Percentiles rank a stretch among this genome's conserved stretches.
Evolutionary conservation across 2,113 vertebrate genomes (phyloP).

Genomic region (Meleagris gallopavo): DNA sequence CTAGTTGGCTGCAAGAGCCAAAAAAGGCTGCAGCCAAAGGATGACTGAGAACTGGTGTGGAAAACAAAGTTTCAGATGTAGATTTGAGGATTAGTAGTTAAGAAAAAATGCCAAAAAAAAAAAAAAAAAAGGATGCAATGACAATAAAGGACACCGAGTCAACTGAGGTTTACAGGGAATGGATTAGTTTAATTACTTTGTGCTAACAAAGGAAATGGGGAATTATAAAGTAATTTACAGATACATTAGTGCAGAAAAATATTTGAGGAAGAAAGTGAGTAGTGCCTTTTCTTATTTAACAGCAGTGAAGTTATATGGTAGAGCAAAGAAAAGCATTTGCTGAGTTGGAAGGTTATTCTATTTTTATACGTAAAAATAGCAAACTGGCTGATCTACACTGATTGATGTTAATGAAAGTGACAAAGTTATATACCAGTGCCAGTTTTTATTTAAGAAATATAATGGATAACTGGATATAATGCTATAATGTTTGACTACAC

Average conservation of each 20-base stretch:
- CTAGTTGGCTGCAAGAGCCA: not conserved
- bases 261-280: not conserved
- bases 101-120: not conserved
- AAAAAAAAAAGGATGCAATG: not conserved
- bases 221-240: slow-evolving; percentile 20
- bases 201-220: not conserved
- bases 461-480: not conserved
- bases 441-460: slow-evolving; percentile 11
- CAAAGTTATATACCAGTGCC: not conserved
- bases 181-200: slow-evolving; percentile 9
- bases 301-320: not conserved
- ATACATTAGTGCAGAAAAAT: not conserved
- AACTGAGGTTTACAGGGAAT: not conserved
- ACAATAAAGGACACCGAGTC: not conserved
- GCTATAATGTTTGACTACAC: not conserved
- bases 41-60: not conserved
- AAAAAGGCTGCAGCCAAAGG: not conserved
- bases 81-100: not conserved
- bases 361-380: not conserved
- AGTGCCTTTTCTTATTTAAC: not conserved
- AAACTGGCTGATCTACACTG: not conserved
- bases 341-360: not conserved
- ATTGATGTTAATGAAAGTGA: slow-evolving; percentile 1
- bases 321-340: not conserved
- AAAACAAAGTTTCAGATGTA: not conserved